These are phyloP conservation scores for Microdon myrmicae DNA, from an alignment of 2,888 invertebrate genomes.

Conservation along the genomic window DNA sequence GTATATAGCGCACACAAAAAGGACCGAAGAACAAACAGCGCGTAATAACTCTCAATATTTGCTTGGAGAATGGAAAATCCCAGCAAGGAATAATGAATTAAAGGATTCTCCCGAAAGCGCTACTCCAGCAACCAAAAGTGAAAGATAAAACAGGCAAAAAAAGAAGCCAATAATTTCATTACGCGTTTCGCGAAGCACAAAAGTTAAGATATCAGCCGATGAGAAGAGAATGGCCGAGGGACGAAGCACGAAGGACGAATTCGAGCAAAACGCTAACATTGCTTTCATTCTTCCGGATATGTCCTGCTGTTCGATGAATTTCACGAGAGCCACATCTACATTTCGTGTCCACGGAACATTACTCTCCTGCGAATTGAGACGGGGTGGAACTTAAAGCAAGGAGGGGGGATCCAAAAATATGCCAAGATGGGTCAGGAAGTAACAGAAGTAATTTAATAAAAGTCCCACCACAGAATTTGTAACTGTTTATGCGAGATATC, in stretches of 20 bases:
- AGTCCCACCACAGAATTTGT: slow-evolving; percentile 32
- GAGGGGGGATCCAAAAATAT: slow-evolving; percentile 16
- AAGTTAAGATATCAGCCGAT: slow-evolving; percentile 37
- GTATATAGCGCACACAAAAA: no score
- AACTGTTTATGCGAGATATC: slow-evolving; percentile 27
- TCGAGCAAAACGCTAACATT: slow-evolving; percentile 3
- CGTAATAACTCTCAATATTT: slow-evolving; percentile 42
- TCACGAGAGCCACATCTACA: slow-evolving; percentile 5
- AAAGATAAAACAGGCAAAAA: no score
- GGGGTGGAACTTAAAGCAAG: not conserved
- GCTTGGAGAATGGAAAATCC: slow-evolving; percentile 20
- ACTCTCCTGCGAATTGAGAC: not conserved
- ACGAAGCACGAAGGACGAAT: slow-evolving; percentile 32
- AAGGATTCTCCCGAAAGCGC: slow-evolving; percentile 30
- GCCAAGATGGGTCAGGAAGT: no score
- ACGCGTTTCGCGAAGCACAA: slow-evolving; percentile 42
- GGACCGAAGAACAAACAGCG: no score
- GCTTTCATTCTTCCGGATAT: slow-evolving; percentile 30
- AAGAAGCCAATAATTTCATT: slow-evolving; percentile 41
- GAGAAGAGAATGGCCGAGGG: not conserved
- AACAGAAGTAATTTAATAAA: no score
- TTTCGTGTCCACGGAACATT: slow-evolving; percentile 13
- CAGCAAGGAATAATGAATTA: slow-evolving; percentile 40
- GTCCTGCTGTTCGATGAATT: slow-evolving; percentile 42
- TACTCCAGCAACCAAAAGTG: slow-evolving; percentile 13